Evolutionary conservation across 2,888 invertebrate genomes (phyloP), one percentile per base, ranked within the genome.

Genomic region (Philonicus albiceps): DNA sequence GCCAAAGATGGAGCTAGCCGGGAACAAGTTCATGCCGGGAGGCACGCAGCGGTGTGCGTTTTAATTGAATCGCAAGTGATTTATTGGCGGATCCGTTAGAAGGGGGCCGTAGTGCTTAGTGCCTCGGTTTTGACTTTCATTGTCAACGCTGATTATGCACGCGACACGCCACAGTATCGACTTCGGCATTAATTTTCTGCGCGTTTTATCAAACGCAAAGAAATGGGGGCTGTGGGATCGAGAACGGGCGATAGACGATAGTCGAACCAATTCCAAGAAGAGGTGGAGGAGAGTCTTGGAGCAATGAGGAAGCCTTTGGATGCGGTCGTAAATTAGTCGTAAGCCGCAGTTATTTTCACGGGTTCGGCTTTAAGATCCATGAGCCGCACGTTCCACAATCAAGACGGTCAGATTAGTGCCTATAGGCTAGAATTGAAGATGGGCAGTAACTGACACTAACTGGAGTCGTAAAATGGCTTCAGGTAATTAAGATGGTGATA

Each of bases 291-390:
- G 19, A 76, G 40, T 8, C 19, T 40, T 76, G 22, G 22, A 19
- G 76, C 78, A 78, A 78, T 43, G 49, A 78, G 78, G 78, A 78
- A 78, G 78, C 43, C 78, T 78, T 78, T 49, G 49, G 49, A 43
- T n/a, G 22, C 78, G 49, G 49, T 78, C 78, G 49, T 78, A 78
- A 78, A 78, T 78, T 78, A 49, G 30, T 78, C 78, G 30, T 78
- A 43, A 78, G 49, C 30, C 49, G 22, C 78, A 22, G 37, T 40
- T 22, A 76, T 76, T 34, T 49, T 78, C 78, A 13, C 22, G 49
- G 78, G 49, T 78, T 49, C 27, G 78, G 43, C 49, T 31, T 74
- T 74, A 74, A 74, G 74, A 74, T 8, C 34, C 30, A 74, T 74
- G 3, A 34, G 40, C 76, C 16, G 76, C 76, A 76, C 76, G 76